phyloP scores from a whole-genome alignment of 2,888 invertebrate species.

The Caenorhabditis becei region DNA sequence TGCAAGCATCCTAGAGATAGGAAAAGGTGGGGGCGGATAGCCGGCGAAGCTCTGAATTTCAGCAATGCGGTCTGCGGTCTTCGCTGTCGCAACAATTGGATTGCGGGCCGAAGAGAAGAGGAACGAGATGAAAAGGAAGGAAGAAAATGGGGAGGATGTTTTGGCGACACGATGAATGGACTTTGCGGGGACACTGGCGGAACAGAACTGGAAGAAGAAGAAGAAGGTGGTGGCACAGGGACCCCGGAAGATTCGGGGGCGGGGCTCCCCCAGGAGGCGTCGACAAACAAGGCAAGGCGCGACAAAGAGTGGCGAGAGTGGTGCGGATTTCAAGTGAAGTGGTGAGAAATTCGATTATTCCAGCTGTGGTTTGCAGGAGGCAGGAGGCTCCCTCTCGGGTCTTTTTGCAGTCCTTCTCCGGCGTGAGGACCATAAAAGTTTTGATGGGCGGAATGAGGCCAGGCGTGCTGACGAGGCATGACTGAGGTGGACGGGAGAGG shows the following conservation, averaged over 20 bases:
- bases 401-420: background rate
- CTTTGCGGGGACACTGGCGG: conserved; percentile 22
- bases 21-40: conserved; percentile 40
- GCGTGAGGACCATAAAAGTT: conserved; percentile 55
- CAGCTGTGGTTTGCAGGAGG: conserved; percentile 14
- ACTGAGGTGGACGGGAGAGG: conserved; percentile 44
- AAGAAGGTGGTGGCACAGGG: conserved; percentile 5
- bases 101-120: conserved; percentile 42
- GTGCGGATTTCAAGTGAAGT: conserved; percentile 28
- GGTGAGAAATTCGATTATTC: conserved; percentile 46
- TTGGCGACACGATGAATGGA: conserved; percentile 55
- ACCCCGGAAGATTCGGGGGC: background rate
- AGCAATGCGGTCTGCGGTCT: conserved; percentile 40
- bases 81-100: conserved; percentile 24
- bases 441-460: conserved; percentile 55
- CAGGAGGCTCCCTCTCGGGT: conserved; percentile 25
- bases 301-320: conserved; percentile 13
- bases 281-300: conserved; percentile 15
- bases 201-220: conserved; percentile 8
- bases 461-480: conserved; percentile 35
- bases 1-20: background rate
- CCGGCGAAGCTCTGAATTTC: conserved; percentile 39
- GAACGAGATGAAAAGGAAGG: conserved; percentile 48
- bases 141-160: conserved; percentile 38
- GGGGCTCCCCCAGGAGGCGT: conserved; percentile 21